These are phyloP conservation scores for Phenganax stokvisi DNA, from an alignment of 92 coral and sea anemone genomes.

Conservation along the genomic window DNA sequence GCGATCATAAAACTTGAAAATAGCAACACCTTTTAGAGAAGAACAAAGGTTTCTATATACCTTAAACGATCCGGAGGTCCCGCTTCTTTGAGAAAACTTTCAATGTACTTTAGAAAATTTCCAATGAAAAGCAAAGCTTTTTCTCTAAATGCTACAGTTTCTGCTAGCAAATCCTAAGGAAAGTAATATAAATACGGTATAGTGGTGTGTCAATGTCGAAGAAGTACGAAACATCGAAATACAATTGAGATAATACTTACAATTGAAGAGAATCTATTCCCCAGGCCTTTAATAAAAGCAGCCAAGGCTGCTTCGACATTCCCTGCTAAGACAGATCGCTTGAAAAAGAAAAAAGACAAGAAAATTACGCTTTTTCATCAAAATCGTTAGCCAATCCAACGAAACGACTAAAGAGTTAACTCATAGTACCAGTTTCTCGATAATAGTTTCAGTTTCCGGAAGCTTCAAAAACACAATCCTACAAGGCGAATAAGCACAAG, in stretches of 20 bases:
- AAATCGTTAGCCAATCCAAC: too few relatives aligned
- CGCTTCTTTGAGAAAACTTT: conserved; percentile 57
- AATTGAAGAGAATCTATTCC: conserved; percentile 56
- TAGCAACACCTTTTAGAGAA: too few relatives aligned
- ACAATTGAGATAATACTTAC: conserved; percentile 44
- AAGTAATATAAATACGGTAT: background rate
- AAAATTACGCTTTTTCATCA: background rate
- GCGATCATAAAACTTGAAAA: too few relatives aligned
- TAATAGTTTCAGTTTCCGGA: conserved; percentile 50
- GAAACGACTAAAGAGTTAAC: too few relatives aligned
- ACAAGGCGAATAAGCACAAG: background rate
- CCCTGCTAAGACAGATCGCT: conserved; percentile 56
- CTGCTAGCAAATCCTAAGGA: conserved; percentile 59
- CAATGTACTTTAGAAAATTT: conserved; percentile 75
- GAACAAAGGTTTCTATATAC: conserved; percentile 29
- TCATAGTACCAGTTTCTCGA: conserved; percentile 52
- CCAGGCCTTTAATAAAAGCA: conserved; percentile 62
- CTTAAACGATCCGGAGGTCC: conserved; percentile 81
- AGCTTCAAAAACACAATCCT: conserved; percentile 59
- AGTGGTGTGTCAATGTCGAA: background rate
- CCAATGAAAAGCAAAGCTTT: conserved; percentile 72
- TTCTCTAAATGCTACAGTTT: conserved; percentile 73
- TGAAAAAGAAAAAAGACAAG: background rate
- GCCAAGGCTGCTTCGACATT: conserved; percentile 82
- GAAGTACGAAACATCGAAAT: background rate